Evolutionary conservation across 2,797 vertebrate genomes (phyloP).

Genomic region (Rhinogobio ventralis): DNA sequence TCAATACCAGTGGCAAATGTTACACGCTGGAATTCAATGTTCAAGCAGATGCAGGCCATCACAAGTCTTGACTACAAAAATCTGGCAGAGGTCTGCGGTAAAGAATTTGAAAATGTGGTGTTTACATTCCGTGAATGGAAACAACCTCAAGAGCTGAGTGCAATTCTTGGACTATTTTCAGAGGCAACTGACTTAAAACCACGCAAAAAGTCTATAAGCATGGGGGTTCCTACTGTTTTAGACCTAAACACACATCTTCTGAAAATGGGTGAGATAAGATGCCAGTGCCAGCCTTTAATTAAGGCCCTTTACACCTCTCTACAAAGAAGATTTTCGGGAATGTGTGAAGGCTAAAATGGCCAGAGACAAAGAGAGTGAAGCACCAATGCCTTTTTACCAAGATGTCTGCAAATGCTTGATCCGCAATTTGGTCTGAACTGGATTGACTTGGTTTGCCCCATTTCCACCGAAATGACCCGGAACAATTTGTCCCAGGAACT

Average conservation of each 20-base stretch:
- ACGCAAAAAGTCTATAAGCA: constrained; percentile 42
- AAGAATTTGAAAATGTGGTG: constrained; percentile 41
- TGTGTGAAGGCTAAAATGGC: constrained; percentile 35
- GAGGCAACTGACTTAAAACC: constrained; percentile 45
- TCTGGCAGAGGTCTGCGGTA: constrained; percentile 33
- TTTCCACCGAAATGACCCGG: no score
- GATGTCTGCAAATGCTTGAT: constrained; percentile 44
- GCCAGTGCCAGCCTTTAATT: constrained; percentile 33
- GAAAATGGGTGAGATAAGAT: constrained; percentile 38
- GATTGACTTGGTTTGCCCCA: constrained; percentile 16
- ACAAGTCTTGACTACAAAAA: constrained; percentile 39
- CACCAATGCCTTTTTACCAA: constrained; percentile 39
- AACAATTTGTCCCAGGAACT: no score
- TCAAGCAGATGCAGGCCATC: constrained; percentile 49
- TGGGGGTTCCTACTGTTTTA: constrained; percentile 47
- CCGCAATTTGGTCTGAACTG: constrained; percentile 42
- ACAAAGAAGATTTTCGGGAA: constrained; percentile 48
- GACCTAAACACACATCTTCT: background rate
- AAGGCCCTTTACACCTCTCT: constrained; percentile 41
- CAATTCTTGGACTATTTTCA: constrained; percentile 45
- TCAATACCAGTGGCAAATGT: constrained; percentile 37
- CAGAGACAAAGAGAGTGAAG: constrained; percentile 3
- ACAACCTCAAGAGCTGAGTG: constrained; percentile 42
- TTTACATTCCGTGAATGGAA: constrained; percentile 45
- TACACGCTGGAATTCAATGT: constrained; percentile 41